phyloP scores from a whole-genome alignment of 2,888 invertebrate species.

The Epiblema foenella region DNA sequence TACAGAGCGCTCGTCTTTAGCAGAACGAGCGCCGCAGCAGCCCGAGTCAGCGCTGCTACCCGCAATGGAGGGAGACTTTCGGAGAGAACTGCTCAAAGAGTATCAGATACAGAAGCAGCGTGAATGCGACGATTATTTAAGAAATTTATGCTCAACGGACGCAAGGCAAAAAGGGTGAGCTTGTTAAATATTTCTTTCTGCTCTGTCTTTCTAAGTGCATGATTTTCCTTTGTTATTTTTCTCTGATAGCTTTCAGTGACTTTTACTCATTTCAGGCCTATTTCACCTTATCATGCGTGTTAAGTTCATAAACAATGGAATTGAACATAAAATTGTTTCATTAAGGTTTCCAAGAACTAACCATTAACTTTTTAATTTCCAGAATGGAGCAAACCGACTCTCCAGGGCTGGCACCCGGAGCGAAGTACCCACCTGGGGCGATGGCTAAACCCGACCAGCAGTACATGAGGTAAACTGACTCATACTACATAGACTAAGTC shows the following conservation, averaged over 20 bases:
- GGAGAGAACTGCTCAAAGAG: constrained; percentile 90
- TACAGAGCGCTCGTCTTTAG: constrained; percentile 79
- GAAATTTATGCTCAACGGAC: constrained; percentile 76
- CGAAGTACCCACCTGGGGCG: constrained; percentile 56
- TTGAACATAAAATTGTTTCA: background rate
- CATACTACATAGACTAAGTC: constrained; percentile 16
- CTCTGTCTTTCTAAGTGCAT: background rate
- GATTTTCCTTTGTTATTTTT: background rate
- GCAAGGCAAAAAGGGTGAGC: constrained; percentile 71
- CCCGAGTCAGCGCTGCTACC: constrained; percentile 62
- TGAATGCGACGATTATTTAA: constrained; percentile 79
- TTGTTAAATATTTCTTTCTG: constrained; percentile 31
- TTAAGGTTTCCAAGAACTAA: constrained; percentile 4
- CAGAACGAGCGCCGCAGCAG: constrained; percentile 65
- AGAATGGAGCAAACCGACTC: constrained; percentile 68
- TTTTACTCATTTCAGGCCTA: background rate
- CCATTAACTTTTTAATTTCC: constrained; percentile 54
- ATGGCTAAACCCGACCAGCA: constrained; percentile 59
- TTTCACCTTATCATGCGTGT: background rate
- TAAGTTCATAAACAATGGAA: background rate
- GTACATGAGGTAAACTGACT: constrained; percentile 41
- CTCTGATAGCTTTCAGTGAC: background rate
- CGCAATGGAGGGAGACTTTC: constrained; percentile 70
- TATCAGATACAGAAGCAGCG: constrained; percentile 92
- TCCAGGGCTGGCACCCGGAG: constrained; percentile 58